Conservation (phyloP, 2,797 vertebrate genomes). For the Cercopithecus petaurista region DNA sequence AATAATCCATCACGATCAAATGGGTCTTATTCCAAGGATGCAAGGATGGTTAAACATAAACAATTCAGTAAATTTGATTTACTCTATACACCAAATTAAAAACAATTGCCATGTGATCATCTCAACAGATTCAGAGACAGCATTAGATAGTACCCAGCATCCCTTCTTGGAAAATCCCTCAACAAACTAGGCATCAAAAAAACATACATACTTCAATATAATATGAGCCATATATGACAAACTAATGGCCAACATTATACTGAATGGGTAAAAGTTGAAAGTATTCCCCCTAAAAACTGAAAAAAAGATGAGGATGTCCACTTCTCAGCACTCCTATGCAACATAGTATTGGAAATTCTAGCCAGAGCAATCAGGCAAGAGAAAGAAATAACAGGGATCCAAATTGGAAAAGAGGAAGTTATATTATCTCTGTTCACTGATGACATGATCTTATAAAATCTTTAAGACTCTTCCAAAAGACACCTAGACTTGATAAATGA, state of each 20-base stretch:
- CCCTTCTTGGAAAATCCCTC: background rate
- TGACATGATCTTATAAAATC: background rate
- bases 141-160: background rate
- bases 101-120: background rate
- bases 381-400: background rate
- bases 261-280: background rate
- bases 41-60: background rate
- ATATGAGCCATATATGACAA: background rate
- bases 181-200: background rate
- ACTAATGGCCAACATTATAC: background rate
- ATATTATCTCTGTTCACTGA: background rate
- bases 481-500: background rate
- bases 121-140: background rate
- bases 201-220: background rate
- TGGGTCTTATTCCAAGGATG: background rate
- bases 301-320: background rate
- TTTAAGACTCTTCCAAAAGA: background rate
- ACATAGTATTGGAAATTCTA: background rate
- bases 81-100: background rate
- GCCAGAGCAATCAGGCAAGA: background rate
- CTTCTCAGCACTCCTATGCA: background rate
- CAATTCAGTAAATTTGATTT: background rate
- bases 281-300: background rate
- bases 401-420: background rate
- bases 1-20: background rate